Evolutionary conservation across 2,113 vertebrate species (phyloP).

Genomic region (Ammodytes dubius): DNA sequence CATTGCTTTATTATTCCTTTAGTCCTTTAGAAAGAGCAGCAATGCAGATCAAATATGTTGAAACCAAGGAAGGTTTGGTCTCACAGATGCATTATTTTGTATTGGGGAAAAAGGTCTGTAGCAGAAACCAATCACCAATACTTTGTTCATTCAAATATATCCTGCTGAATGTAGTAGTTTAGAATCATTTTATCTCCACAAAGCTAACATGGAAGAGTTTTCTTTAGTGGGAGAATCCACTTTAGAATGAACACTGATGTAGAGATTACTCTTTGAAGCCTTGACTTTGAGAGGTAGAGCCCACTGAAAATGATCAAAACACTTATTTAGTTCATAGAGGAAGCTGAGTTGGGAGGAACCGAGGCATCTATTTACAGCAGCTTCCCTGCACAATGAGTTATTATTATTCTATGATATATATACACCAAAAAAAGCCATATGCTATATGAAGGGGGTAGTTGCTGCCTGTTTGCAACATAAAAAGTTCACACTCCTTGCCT

Average conservation of each 20-base stretch:
- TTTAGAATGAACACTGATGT: background rate
- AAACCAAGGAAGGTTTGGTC: background rate
- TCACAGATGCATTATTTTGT: background rate
- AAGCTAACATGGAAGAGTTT: background rate
- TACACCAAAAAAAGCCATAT: slow-evolving; percentile 48
- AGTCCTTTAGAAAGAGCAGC: background rate
- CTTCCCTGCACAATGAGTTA: slow-evolving; percentile 8
- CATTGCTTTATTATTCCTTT: background rate
- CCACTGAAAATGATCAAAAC: background rate
- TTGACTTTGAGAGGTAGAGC: background rate
- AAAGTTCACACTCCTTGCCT: slow-evolving; percentile 44
- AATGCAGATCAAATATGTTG: slow-evolving; percentile 9
- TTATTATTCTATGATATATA: background rate
- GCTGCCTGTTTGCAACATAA: background rate
- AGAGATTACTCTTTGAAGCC: background rate
- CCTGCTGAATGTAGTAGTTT: slow-evolving; percentile 2
- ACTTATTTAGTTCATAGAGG: background rate
- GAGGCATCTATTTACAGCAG: background rate
- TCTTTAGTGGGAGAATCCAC: background rate
- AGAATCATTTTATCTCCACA: background rate
- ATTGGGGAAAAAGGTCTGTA: background rate
- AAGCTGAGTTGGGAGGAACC: background rate
- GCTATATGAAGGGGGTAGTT: background rate
- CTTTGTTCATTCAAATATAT: background rate
- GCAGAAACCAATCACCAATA: background rate